Conservation (phyloP, 2,113 vertebrate genomes). For the Phodopus roborovskii region DNA sequence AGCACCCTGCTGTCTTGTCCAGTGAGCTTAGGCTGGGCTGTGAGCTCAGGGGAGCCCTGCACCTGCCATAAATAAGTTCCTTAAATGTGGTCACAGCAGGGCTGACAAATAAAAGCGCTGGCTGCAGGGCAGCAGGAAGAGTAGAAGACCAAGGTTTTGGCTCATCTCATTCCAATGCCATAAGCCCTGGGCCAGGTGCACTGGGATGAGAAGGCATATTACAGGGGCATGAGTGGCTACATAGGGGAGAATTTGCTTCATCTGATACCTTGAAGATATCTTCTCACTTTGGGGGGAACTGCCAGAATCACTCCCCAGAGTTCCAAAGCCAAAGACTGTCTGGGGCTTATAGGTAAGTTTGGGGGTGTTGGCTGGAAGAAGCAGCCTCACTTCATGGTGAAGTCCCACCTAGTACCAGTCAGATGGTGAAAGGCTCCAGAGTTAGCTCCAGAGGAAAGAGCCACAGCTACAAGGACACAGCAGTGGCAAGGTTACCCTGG, state of each 20-base stretch:
- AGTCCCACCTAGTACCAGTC: background rate
- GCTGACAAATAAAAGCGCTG: accelerated
- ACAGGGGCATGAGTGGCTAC: too few relatives aligned
- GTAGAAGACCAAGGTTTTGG: accelerated
- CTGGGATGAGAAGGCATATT: background rate
- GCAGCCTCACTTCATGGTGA: background rate
- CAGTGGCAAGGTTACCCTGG: accelerated
- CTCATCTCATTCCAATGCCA: accelerated
- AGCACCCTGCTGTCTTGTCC: background rate
- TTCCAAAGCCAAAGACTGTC: background rate
- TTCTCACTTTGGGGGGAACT: background rate
- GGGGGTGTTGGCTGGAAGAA: background rate
- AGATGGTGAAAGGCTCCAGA: too few relatives aligned
- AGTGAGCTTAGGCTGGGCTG: background rate
- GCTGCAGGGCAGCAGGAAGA: background rate
- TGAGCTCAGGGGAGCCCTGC: accelerated
- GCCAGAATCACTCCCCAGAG: background rate
- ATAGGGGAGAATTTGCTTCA: background rate
- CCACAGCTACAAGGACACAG: background rate
- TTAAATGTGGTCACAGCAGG: background rate
- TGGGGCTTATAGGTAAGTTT: background rate
- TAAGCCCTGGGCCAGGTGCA: background rate
- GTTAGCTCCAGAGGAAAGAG: background rate
- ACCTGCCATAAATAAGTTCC: background rate
- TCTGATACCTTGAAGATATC: background rate